Base-by-base conservation (phyloP, 1,140 invertebrate genomes). In the Campoletis sonorensis region DNA sequence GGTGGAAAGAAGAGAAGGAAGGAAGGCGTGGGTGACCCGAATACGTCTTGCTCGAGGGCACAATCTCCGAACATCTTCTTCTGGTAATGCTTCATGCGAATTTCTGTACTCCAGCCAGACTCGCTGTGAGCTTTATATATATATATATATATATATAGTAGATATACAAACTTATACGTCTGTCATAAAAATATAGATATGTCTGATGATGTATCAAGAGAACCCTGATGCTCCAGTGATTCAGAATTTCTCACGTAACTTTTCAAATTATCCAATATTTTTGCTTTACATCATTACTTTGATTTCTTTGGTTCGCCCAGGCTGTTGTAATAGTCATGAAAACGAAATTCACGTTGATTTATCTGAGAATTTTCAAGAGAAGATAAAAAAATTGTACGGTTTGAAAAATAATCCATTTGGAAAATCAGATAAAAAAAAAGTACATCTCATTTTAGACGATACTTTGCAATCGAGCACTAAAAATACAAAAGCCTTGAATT, bases 21-120 rank as follows among this genome's bases (percentile, higher is more conserved):
- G 80, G 82, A 81, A 83, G 80, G 82, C 82, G 77, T 75, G 49
- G 81, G 73, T 82, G 79, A 83, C 82, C 82, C 82, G 79, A 83
- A 83, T 83, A 83, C 81, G 83, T 84, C 81, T 84, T 54, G 81
- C 83, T 82, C 79, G 79, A 76, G 86, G 88, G 87, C 88, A 88
- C 87, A 90, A 89, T 91, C 88, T 90, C 85, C 85, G 88, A 91
- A 90, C 89, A 90, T 91, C 87, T 91, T 91, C 85, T 87, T 81
- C 86, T 87, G 83, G 88, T 90, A 89, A 89, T 89, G 86, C 85
- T 86, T 87, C 85, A 86, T 85, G 85, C 84, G 86, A 87, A 90
- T 88, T 89, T 85, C 86, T 84, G 84, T 87, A 81, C 78, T 81
- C 76, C 81, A 81, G 78, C 64, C 67, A 67, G 76, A 78, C 76